Conservation (phyloP, 2,113 vertebrate genomes). For the Zapus hudsonius region DNA sequence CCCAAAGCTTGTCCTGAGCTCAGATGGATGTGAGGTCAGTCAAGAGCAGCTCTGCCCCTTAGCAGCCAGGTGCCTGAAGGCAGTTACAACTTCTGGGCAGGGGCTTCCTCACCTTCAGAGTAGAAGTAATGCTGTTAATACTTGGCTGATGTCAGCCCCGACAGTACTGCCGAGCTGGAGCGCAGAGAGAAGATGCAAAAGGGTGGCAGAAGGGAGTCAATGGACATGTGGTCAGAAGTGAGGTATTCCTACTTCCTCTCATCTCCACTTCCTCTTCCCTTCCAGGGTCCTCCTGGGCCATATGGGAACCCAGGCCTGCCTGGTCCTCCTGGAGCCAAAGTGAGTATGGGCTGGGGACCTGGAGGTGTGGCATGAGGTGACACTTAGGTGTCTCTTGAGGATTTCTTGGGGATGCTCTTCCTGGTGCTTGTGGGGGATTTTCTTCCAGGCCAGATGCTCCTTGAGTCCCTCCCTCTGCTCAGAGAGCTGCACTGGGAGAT, state of each 20-base stretch:
- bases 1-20: background rate
- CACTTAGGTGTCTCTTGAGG: background rate
- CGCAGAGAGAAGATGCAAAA: background rate
- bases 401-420: background rate
- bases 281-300: constrained; percentile 93
- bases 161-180: background rate
- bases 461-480: background rate
- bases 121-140: too few relatives aligned
- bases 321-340: constrained; percentile 92
- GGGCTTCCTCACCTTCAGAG: background rate
- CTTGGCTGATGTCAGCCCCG: accelerated
- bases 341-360: constrained; percentile 77
- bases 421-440: background rate
- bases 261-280: constrained; percentile 67
- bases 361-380: background rate
- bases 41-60: background rate
- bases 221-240: too few relatives aligned
- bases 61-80: background rate
- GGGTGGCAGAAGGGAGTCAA: too few relatives aligned
- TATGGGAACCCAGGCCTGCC: constrained; percentile 94
- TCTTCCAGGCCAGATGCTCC: background rate
- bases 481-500: background rate
- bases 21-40: background rate
- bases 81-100: background rate
- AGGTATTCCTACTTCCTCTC: background rate